Percentiles rank a stretch among this genome's conserved stretches.
Evolutionary conservation across 2,888 invertebrate genomes (phyloP).

Genomic region (Cataglyphis rosenhaueri): DNA sequence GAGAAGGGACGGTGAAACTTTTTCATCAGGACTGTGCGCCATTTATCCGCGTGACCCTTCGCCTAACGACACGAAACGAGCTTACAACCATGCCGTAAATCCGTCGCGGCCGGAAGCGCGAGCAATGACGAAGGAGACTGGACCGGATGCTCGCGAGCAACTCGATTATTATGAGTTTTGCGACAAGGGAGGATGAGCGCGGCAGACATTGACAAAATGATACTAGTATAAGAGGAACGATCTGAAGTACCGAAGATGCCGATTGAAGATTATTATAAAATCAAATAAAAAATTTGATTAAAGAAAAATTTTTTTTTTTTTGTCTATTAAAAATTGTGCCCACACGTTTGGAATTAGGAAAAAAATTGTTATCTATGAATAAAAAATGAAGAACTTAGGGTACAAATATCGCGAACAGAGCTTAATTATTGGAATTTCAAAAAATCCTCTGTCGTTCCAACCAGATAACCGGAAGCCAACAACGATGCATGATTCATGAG

Average conservation of each 20-base stretch:
- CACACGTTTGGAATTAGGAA: background rate
- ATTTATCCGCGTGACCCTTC: slow-evolving; percentile 68
- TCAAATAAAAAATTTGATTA: background rate
- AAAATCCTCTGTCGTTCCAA: background rate
- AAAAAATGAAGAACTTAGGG: background rate
- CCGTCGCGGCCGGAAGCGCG: slow-evolving; percentile 66
- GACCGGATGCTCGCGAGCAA: slow-evolving; percentile 61
- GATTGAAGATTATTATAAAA: background rate
- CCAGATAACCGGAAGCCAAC: slow-evolving; percentile 71
- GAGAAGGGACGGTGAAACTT: slow-evolving; percentile 70
- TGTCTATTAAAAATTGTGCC: background rate
- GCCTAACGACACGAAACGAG: slow-evolving; percentile 78
- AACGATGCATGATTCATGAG: slow-evolving; percentile 79
- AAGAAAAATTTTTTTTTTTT: background rate
- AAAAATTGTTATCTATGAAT: background rate
- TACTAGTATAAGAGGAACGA: background rate
- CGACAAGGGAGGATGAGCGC: background rate
- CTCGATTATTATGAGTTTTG: slow-evolving; percentile 23
- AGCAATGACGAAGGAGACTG: slow-evolving; percentile 43
- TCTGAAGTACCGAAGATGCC: background rate
- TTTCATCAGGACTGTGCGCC: slow-evolving; percentile 75
- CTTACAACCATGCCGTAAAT: slow-evolving; percentile 75
- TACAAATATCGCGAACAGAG: background rate
- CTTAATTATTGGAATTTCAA: background rate
- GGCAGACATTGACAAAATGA: background rate